Conservation (phyloP, 2,797 vertebrate species). For the Phalloptychus januarius region DNA sequence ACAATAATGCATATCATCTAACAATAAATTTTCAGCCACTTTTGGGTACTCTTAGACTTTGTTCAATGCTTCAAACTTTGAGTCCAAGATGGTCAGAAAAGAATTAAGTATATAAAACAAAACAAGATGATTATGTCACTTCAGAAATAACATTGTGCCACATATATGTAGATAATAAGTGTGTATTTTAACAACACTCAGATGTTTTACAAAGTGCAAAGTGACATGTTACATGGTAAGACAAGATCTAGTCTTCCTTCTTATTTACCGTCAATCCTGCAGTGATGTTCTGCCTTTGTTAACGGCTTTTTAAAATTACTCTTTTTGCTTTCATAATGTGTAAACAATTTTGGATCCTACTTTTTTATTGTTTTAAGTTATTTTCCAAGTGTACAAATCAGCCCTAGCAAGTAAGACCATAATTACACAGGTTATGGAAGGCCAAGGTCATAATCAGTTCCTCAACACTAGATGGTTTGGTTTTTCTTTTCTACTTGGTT, state of each 20-base stretch:
- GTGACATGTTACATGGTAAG: background rate
- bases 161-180: background rate
- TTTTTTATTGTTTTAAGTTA: background rate
- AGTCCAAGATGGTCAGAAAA: background rate
- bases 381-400: background rate
- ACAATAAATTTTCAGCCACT: background rate
- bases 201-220: background rate
- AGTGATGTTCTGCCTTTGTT: background rate
- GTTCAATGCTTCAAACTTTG: background rate
- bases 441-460: constrained; percentile 5
- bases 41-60: background rate
- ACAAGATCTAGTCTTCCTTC: background rate
- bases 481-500: background rate
- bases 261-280: background rate
- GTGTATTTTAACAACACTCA: background rate
- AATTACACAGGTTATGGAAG: constrained; percentile 11
- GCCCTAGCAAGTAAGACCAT: background rate
- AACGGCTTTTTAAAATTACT: background rate
- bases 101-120: background rate
- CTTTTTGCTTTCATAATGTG: background rate
- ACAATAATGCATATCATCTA: background rate
- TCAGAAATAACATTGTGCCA: background rate
- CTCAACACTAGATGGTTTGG: background rate
- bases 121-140: background rate
- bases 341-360: too few relatives aligned